phyloP scores from a whole-genome alignment of 35 echinoderm and acorn worm genomes.

The Hemicentrotus pulcherrimus region DNA sequence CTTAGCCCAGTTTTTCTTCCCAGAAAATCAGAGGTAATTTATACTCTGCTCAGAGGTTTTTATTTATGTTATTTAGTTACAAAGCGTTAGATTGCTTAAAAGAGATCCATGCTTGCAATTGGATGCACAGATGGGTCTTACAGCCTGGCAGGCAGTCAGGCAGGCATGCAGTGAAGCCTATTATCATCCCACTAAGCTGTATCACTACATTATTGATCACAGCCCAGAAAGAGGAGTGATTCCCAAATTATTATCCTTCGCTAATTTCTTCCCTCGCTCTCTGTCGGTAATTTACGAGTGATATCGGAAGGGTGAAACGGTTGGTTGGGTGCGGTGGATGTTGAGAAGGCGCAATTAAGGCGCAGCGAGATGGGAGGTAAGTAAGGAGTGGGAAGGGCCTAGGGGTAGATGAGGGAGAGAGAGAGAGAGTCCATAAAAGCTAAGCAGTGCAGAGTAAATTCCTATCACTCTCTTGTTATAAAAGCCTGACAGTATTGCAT shows the following conservation, averaged over 20 bases:
- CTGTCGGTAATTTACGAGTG: constrained; percentile 38
- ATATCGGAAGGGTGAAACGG: constrained; percentile 26
- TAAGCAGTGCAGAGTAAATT: neutral
- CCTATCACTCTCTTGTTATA: neutral
- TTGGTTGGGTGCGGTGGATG: constrained; percentile 42
- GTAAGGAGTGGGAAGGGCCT: constrained; percentile 25
- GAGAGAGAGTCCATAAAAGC: neutral
- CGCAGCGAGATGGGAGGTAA: neutral
- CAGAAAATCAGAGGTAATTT: neutral
- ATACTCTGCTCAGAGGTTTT: neutral
- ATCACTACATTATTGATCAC: constrained; percentile 51
- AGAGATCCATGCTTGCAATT: constrained; percentile 4
- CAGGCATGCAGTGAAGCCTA: constrained; percentile 20
- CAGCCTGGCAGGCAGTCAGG: neutral
- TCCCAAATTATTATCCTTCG: constrained; percentile 49
- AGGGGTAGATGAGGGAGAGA: neutral
- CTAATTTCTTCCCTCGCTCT: constrained; percentile 47
- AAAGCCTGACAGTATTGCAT: neutral
- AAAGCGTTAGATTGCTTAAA: constrained; percentile 20
- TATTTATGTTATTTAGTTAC: neutral
- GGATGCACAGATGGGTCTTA: constrained; percentile 35
- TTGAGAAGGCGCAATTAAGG: constrained; percentile 40
- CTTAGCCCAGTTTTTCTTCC: neutral
- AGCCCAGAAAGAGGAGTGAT: constrained; percentile 36
- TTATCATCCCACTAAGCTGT: constrained; percentile 45